Conservation (phyloP, 2,797 vertebrate species). For the Sarcoramphus papa region DNA sequence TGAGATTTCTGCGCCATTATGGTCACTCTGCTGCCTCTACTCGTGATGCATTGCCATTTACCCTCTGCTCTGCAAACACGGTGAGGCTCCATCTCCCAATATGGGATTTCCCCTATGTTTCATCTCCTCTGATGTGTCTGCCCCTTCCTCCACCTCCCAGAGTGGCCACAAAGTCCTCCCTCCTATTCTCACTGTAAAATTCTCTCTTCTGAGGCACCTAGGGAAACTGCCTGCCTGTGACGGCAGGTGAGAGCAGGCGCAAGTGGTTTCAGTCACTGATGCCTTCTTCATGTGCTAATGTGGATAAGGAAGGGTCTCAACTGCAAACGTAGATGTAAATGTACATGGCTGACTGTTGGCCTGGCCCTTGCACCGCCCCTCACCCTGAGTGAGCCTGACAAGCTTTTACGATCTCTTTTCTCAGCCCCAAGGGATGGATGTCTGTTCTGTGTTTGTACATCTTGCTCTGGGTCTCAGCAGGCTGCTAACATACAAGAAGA, state of each 20-base stretch:
- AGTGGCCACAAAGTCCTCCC: background rate
- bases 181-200: background rate
- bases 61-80: background rate
- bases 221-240: background rate
- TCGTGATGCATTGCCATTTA: background rate
- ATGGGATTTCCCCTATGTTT: background rate
- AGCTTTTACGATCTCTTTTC: background rate
- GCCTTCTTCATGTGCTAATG: background rate
- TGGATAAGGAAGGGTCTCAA: background rate
- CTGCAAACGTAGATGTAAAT: background rate
- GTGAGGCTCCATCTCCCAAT: background rate
- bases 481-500: background rate
- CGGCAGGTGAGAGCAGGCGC: background rate
- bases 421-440: background rate
- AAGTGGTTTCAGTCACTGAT: background rate
- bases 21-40: background rate
- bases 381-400: background rate
- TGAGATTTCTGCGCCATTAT: background rate
- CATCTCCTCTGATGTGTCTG: background rate
- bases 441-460: background rate
- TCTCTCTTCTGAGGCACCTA: background rate
- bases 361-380: background rate
- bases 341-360: background rate
- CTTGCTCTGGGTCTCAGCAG: background rate
- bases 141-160: background rate